Base-by-base conservation (phyloP, 2,113 vertebrate species). In the Oryzias melastigma region DNA sequence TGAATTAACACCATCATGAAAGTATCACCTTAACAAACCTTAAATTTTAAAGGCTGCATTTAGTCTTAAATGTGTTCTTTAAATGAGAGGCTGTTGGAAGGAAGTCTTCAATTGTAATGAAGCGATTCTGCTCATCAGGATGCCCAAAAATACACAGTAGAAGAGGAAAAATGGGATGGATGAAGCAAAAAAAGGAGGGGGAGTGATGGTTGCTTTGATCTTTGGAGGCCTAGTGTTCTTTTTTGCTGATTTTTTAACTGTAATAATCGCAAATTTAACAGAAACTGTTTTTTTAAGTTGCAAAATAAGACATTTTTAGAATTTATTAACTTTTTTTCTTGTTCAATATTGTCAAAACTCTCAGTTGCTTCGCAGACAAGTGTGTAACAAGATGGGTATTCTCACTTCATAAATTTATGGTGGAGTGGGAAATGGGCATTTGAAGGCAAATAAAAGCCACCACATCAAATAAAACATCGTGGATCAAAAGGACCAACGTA, bases 391-490 rank as follows among this genome's bases (percentile, higher is more conserved):
- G 73, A 84, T 78, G 75, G 52, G 59, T 72, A 85, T 88, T 91
- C 87, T 90, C 88, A 89, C 90, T 86, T 85, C 80, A 79, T 90
- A 89, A 85, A 90, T 82, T 67, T 83, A 78, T 62, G 76, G 60
- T 62, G 77, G 83, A 88, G 87, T 87, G 86, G 84, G 80, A 91
- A 91, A 90, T 86, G 73, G 81, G 60, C 80, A 87, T 87, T 84
- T 85, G 77, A 82, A 81, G 75, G 86, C 81, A 87, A 91, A 85
- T 88, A 85, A 89, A 91, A 89, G 77, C 77, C 77, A 85, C 90
- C 91, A 91, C 89, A 90, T 91, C 80, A 90, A 92, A 88, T 87
- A 75, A 86, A 88, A 91, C 75, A 81, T 77, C 72, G 78, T 29
- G 87, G 88, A 91, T 92, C 89, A 91, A 91, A 91, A 82, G 84